Evolutionary conservation across 2,113 vertebrate species (phyloP), one percentile per base, ranked within the genome.

Genomic region (Ellobius talpinus): DNA sequence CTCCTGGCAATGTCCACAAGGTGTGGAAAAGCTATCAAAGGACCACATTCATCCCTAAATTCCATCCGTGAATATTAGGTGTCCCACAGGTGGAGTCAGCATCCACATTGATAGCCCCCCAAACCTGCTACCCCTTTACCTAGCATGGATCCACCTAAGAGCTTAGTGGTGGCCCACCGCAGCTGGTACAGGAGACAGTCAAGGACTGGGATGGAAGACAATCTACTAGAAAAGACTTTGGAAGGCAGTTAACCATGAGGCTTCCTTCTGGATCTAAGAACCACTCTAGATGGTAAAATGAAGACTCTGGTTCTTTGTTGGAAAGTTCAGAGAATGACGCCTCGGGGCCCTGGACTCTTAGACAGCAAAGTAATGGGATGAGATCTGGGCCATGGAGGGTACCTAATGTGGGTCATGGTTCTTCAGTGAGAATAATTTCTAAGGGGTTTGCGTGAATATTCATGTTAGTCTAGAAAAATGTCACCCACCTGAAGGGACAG

Each of bases 311-410:
- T 42, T 70, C 58, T 66, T 95, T 50, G 42, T 65, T 76, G 36
- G 52, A 78, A 93, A 93, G 16, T 78, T 79, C 47, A 81, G 50
- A 94, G 42, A 92, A 81, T 92, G 16, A 95, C 4, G 14, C 68
- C 63, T 79, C 11, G 17, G 19, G 24, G 21, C 12, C 74, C 86
- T 73, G 55, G 68, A 47, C 11, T 90, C 36, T 55, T 66, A 29
- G 29, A 36, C 10, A 97, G 33, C 12, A 74, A 79, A 39, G 8
- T 79, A 50, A 39, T 55, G 0, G 24, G 70, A 42, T 33, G 23
- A 61, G 78, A 86, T 1, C 19, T 36, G 86, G 31, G 76, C 87
- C 87, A 66, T 26, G 93, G 52, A 89, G 50, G 7, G n/a, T 50
- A 63, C 24, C 81, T 77, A 39, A 42, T 66, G 0, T 52, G 70